Evolutionary conservation across 92 coral and sea anemone genomes (phyloP).

Genomic region (Phenganax subtilis): DNA sequence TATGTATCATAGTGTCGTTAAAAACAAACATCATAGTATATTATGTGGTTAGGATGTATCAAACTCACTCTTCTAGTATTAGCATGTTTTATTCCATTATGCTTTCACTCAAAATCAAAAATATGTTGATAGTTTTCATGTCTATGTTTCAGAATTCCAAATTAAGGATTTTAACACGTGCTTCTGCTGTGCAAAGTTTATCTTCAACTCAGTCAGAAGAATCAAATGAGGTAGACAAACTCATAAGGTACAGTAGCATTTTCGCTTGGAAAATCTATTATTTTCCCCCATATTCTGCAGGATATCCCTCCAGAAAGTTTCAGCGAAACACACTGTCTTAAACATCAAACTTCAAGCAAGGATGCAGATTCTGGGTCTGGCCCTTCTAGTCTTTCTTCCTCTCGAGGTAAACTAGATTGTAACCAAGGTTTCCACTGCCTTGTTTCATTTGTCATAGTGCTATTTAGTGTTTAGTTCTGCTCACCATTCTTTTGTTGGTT

Average conservation of each 20-base stretch:
- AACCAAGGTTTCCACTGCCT: background rate
- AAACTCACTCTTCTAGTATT: too few relatives aligned
- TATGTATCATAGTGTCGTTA: too few relatives aligned
- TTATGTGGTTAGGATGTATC: too few relatives aligned
- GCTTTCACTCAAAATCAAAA: too few relatives aligned
- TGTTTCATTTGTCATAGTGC: too few relatives aligned
- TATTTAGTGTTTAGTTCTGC: too few relatives aligned
- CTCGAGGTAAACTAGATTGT: constrained; percentile 19
- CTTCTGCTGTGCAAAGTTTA: constrained; percentile 66
- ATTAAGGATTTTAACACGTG: constrained; percentile 46
- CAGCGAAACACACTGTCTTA: background rate
- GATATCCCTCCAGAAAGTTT: constrained; percentile 14
- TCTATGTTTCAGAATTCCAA: constrained; percentile 18
- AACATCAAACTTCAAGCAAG: constrained; percentile 24
- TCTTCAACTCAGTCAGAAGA: constrained; percentile 66
- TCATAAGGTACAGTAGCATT: background rate
- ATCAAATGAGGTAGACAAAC: constrained; percentile 48
- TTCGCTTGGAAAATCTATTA: background rate
- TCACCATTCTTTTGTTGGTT: too few relatives aligned
- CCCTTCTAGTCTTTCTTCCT: constrained; percentile 25
- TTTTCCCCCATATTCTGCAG: background rate
- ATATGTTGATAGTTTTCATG: background rate
- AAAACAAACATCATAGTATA: too few relatives aligned
- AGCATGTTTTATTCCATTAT: too few relatives aligned
- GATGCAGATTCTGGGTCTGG: constrained; percentile 36